Conservation (phyloP, 2,797 vertebrate species). For the Mallotus villosus region DNA sequence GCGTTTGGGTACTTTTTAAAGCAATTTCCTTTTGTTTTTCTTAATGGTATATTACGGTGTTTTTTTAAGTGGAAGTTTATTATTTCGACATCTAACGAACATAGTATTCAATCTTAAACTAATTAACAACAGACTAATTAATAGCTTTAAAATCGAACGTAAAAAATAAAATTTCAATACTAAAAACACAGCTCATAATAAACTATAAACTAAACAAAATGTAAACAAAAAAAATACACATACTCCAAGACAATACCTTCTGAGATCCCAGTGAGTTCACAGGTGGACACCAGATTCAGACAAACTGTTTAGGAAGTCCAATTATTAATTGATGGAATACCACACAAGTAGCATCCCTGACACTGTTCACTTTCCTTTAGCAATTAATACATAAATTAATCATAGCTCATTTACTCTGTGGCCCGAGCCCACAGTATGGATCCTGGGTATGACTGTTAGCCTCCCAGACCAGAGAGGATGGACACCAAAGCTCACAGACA, state of each 20-base stretch:
- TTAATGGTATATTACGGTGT: background rate
- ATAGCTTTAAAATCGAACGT: too few relatives aligned
- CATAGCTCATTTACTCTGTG: constrained; percentile 74
- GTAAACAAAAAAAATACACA: background rate
- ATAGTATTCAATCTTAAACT: background rate
- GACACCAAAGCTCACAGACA: constrained; percentile 52
- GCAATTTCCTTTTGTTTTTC: background rate
- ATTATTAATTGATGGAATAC: constrained; percentile 61
- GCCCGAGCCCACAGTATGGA: constrained; percentile 49
- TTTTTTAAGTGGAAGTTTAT: background rate
- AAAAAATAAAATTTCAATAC: background rate
- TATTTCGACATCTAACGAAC: background rate
- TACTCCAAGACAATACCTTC: background rate
- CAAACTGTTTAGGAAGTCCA: constrained; percentile 23
- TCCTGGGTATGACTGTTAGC: constrained; percentile 67
- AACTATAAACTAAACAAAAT: background rate
- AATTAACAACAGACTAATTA: too few relatives aligned
- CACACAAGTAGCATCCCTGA: constrained; percentile 55
- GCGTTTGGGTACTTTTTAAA: background rate
- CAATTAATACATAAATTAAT: constrained; percentile 78
- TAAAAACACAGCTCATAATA: background rate
- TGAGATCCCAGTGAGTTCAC: background rate
- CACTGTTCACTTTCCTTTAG: constrained; percentile 53
- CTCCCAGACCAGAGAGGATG: constrained; percentile 35
- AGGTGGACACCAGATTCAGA: constrained; percentile 7